Evolutionary conservation across 2,797 vertebrate species (phyloP).

Genomic region (Dallia pectoralis): DNA sequence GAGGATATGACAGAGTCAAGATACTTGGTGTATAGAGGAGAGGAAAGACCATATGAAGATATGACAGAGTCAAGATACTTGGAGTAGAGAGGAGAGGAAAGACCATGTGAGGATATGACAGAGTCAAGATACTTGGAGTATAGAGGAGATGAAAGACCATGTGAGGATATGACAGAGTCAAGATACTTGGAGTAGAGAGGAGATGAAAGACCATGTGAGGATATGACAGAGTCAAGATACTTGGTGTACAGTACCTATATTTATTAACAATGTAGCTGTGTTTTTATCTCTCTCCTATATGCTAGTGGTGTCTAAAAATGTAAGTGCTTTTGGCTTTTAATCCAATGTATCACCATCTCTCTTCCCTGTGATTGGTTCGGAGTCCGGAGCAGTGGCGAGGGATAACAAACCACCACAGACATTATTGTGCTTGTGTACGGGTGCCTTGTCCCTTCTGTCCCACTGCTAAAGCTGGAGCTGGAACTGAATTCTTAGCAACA

Average conservation of each 20-base stretch:
- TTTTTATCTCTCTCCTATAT: conserved; percentile 43
- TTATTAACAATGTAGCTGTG: conserved; percentile 60
- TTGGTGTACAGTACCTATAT: background rate
- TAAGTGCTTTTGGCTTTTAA: conserved; percentile 79
- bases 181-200: no score
- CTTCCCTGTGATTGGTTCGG: conserved; percentile 69
- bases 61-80: no score
- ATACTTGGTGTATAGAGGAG: no score
- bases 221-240: no score
- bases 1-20: no score
- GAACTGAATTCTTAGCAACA: conserved; percentile 36
- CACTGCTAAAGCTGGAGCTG: conserved; percentile 61
- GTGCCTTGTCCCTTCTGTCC: conserved; percentile 4
- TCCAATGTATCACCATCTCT: conserved; percentile 67
- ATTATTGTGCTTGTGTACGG: conserved; percentile 67
- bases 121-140: no score
- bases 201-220: no score
- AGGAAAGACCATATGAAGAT: no score
- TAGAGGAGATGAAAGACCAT: no score
- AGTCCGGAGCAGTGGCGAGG: conserved; percentile 64
- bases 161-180: no score
- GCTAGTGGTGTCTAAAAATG: conserved; percentile 65
- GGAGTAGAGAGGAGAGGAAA: no score
- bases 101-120: no score
- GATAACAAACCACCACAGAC: conserved; percentile 67